Conservation (phyloP, 2,797 vertebrate species). For the Falco berigora region DNA sequence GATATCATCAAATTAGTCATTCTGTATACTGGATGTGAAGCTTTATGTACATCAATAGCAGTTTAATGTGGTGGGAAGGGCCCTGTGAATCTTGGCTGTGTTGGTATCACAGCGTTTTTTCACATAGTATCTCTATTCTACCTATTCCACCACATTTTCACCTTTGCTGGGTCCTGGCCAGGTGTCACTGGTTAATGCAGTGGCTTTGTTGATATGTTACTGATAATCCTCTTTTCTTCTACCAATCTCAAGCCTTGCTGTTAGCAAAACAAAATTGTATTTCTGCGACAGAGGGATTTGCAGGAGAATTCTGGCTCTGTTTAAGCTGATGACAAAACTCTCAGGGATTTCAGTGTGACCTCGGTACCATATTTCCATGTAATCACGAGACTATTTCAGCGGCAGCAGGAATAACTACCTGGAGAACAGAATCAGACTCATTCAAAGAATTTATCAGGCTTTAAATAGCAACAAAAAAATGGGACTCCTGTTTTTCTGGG, state of each 20-base stretch:
- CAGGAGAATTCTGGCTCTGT: neutral
- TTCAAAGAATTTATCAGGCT: neutral
- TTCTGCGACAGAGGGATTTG: neutral
- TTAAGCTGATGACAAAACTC: neutral
- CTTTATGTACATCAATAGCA: neutral
- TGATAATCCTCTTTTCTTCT: slow-evolving; percentile 35
- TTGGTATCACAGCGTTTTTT: neutral
- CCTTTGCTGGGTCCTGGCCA: slow-evolving; percentile 16
- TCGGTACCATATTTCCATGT: neutral
- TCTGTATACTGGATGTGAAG: neutral
- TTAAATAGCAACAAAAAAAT: neutral
- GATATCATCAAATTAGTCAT: neutral
- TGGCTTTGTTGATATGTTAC: slow-evolving; percentile 15
- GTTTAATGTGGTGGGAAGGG: neutral
- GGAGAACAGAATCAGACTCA: neutral
- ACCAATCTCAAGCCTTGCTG: neutral
- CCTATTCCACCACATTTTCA: neutral
- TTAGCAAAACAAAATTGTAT: neutral
- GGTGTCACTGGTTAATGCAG: neutral
- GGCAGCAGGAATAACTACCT: neutral
- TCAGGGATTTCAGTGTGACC: neutral
- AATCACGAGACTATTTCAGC: neutral
- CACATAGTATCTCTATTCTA: neutral
- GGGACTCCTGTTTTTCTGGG: neutral
- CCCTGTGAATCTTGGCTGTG: neutral